Conservation (phyloP, 2,888 invertebrate genomes). For the Marronus borbonicus region DNA sequence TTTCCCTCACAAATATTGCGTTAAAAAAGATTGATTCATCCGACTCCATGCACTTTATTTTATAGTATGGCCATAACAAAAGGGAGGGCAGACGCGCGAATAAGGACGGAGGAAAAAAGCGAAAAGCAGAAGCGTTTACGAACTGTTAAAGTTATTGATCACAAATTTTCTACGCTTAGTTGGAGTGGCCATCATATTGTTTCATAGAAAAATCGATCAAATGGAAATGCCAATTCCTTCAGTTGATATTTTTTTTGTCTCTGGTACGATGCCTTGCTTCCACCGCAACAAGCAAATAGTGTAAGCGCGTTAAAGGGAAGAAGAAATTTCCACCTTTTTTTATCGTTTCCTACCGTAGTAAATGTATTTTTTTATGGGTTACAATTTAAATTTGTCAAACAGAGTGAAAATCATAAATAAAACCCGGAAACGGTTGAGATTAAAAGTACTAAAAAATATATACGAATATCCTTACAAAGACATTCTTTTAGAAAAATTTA, state of each 20-base stretch:
- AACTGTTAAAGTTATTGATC: conserved; percentile 48
- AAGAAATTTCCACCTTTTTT: conserved; percentile 27
- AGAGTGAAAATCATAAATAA: neutral
- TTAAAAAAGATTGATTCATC: conserved; percentile 39
- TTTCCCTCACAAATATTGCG: conserved; percentile 26
- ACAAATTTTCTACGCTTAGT: conserved; percentile 47
- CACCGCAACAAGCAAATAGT: conserved; percentile 25
- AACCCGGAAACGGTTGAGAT: neutral
- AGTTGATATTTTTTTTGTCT: conserved; percentile 20
- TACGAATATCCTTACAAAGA: no score
- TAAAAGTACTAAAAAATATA: conserved; percentile 11
- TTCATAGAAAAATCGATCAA: conserved; percentile 48
- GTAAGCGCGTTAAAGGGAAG: conserved; percentile 1
- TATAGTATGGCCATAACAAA: conserved; percentile 30
- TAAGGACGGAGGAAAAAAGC: neutral
- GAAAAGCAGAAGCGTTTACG: conserved; percentile 38
- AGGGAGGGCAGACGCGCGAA: neutral
- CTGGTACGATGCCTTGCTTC: neutral
- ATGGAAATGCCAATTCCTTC: conserved; percentile 38
- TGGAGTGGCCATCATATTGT: conserved; percentile 49
- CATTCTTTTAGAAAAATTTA: no score
- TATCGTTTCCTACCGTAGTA: neutral
- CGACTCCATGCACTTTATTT: conserved; percentile 35
- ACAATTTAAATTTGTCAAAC: conserved; percentile 18
- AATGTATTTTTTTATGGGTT: neutral